A percentile compares a stretch with the other conserved stretches of the same genome.
These are phyloP conservation scores for Chaenogobius annularis DNA, from an alignment of 2,113 vertebrate genomes.

Conservation along the genomic window DNA sequence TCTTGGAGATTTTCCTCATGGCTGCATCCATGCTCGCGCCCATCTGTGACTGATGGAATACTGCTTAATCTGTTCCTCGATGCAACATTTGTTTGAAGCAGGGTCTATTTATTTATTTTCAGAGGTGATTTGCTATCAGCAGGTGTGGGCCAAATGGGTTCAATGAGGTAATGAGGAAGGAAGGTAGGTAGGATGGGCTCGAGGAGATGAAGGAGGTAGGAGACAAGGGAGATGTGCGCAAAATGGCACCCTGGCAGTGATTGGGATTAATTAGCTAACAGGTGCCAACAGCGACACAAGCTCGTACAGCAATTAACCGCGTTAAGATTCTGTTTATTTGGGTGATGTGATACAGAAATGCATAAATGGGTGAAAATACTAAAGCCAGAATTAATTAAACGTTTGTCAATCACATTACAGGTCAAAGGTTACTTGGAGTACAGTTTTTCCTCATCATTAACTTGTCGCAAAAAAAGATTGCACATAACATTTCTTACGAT, in stretches of 20 bases:
- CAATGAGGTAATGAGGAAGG: slow-evolving; percentile 40
- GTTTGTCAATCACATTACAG: too few species aligned
- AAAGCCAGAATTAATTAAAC: neutral
- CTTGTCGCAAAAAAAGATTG: too few species aligned
- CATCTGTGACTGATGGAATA: slow-evolving; percentile 39
- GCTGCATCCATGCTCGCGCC: neutral
- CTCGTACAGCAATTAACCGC: slow-evolving; percentile 63
- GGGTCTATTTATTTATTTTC: slow-evolving; percentile 51
- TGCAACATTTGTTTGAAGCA: slow-evolving; percentile 46
- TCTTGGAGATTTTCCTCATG: slow-evolving; percentile 29
- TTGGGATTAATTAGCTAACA: slow-evolving; percentile 77
- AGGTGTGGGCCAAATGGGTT: slow-evolving; percentile 48
- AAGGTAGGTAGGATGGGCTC: too few species aligned
- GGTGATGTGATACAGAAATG: slow-evolving; percentile 36
- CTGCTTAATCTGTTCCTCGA: neutral
- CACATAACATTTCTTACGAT: too few species aligned
- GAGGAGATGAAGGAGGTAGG: too few species aligned
- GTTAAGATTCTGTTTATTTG: slow-evolving; percentile 64
- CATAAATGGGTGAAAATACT: slow-evolving; percentile 2
- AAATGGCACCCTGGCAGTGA: slow-evolving; percentile 57
- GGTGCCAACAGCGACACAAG: slow-evolving; percentile 67
- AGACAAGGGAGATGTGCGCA: too few species aligned
- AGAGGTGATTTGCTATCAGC: slow-evolving; percentile 53
- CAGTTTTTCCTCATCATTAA: too few species aligned
- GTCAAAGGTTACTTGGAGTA: too few species aligned